These are phyloP conservation scores for Listronotus oregonensis DNA, from an alignment of 1,140 invertebrate genomes.

Conservation along the genomic window DNA sequence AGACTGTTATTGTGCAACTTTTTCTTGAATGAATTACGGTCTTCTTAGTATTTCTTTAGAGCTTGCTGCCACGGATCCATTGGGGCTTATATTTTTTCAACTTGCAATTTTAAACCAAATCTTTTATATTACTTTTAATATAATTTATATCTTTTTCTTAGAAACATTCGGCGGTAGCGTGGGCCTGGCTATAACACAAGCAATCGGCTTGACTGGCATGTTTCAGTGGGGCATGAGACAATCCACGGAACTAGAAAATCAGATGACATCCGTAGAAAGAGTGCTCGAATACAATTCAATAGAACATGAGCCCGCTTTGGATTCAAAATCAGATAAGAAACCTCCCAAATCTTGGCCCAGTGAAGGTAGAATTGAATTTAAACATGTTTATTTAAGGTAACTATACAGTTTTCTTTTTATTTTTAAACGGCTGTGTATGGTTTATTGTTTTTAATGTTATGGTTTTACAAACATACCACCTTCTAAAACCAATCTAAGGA, in stretches of 20 bases:
- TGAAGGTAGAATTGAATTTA: conserved; percentile 68
- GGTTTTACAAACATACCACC: too few relatives aligned
- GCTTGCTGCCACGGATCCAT: too few relatives aligned
- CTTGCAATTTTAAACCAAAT: too few relatives aligned
- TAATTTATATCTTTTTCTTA: conserved; percentile 56
- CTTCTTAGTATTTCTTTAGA: too few relatives aligned
- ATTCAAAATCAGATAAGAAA: conserved; percentile 57
- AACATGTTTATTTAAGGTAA: conserved; percentile 57
- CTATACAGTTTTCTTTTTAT: too few relatives aligned
- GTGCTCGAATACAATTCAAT: conserved; percentile 75
- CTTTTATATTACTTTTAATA: too few relatives aligned
- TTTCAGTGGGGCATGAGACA: conserved; percentile 86
- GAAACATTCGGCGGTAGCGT: conserved; percentile 71
- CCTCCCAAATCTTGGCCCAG: conserved; percentile 70
- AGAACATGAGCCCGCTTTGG: conserved; percentile 65
- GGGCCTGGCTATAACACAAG: conserved; percentile 80
- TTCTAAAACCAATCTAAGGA: too few relatives aligned
- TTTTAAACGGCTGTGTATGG: too few relatives aligned
- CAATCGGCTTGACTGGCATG: conserved; percentile 79
- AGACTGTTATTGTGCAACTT: too few relatives aligned
- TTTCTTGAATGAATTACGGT: too few relatives aligned
- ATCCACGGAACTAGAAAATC: conserved; percentile 80
- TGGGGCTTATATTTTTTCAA: too few relatives aligned
- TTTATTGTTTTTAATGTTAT: too few relatives aligned
- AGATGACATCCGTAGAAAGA: conserved; percentile 81